Percentiles rank a stretch among this genome's conserved stretches.
These are phyloP conservation scores for Drosophila demipolita DNA, from an alignment of 2,888 invertebrate genomes.

Conservation along the genomic window DNA sequence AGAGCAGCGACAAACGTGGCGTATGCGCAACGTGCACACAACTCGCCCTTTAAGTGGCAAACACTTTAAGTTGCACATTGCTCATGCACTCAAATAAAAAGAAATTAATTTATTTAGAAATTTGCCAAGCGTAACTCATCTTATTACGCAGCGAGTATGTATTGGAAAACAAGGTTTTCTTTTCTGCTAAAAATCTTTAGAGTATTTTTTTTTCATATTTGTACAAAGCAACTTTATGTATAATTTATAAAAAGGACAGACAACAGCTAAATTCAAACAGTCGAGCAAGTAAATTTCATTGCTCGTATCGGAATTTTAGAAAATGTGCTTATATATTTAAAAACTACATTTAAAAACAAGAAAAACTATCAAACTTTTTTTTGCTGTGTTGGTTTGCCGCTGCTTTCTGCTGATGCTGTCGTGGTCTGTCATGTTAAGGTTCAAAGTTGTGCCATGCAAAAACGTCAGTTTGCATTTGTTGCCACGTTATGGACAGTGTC, in stretches of 20 bases:
- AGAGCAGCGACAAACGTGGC: conserved; percentile 58
- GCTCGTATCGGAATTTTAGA: not conserved
- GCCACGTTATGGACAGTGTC: conserved; percentile 57
- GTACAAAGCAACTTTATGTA: not conserved
- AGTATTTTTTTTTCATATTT: not conserved
- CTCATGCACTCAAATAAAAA: conserved; percentile 24
- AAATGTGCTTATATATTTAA: not conserved
- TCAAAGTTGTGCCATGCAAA: conserved; percentile 70
- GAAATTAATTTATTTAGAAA: not conserved
- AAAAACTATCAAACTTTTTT: not conserved
- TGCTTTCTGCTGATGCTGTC: conserved; percentile 15
- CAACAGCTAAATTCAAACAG: not conserved
- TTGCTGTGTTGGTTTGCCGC: not conserved
- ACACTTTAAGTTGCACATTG: conserved; percentile 65
- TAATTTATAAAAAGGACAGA: not conserved
- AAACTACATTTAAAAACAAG: not conserved
- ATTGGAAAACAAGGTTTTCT: not conserved
- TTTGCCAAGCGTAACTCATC: not conserved
- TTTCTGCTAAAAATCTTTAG: not conserved
- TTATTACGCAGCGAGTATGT: not conserved
- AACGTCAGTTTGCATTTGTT: conserved; percentile 77
- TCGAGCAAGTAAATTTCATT: not conserved
- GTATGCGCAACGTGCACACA: conserved; percentile 56
- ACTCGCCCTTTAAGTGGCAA: conserved; percentile 63
- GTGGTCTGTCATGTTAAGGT: conserved; percentile 75